Conservation (phyloP, 2,797 vertebrate genomes). For the Enteromius trimaculatus region DNA sequence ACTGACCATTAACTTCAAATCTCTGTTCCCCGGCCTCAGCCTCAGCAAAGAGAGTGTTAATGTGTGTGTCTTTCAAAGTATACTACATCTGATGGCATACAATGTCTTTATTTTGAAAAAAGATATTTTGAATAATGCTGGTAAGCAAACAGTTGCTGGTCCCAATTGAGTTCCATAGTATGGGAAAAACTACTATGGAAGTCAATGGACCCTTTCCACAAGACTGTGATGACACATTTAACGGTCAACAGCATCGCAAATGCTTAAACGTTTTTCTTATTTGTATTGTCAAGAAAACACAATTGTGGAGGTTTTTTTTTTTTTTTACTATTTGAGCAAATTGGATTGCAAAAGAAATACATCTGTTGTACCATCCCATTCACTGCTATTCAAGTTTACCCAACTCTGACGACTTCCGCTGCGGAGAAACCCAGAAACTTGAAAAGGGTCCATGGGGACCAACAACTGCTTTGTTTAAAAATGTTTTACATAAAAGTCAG, state of each 20-base stretch:
- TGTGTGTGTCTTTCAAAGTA: not conserved
- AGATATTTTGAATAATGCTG: not conserved
- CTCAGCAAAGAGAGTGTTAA: not conserved
- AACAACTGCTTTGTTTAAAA: not conserved
- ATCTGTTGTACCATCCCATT: too few species aligned
- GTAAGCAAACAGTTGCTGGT: not conserved
- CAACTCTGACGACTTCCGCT: too few species aligned
- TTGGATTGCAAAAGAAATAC: too few species aligned
- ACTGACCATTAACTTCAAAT: conserved; percentile 13
- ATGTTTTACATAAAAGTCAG: too few species aligned
- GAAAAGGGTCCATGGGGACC: not conserved
- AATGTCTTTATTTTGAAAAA: not conserved
- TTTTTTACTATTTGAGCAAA: too few species aligned
- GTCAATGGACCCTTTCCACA: not conserved
- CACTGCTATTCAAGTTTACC: too few species aligned
- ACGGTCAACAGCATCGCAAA: too few species aligned
- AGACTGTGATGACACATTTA: too few species aligned
- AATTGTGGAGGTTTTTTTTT: too few species aligned
- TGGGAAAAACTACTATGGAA: not conserved
- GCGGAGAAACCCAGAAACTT: too few species aligned
- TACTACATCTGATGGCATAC: not conserved
- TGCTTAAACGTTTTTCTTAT: too few species aligned
- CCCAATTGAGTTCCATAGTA: not conserved
- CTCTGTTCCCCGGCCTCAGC: not conserved
- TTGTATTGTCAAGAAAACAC: too few species aligned